phyloP scores from a whole-genome alignment of 2,113 vertebrate species.

The Apistogramma diplotaenia region DNA sequence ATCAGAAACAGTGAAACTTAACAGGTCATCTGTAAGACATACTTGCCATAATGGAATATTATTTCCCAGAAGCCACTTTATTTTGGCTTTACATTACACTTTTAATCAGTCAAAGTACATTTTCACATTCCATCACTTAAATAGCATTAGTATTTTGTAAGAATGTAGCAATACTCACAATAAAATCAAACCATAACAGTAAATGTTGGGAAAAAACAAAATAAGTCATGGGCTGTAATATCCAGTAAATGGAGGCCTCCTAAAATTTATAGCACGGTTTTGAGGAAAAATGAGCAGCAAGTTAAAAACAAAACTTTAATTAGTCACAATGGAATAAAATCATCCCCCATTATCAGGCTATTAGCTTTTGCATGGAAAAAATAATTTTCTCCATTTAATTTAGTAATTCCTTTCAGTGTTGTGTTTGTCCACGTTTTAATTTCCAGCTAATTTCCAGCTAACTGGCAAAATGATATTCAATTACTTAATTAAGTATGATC shows the following conservation, averaged over 20 bases:
- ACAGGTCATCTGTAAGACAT: neutral
- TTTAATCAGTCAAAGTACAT: neutral
- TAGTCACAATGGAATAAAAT: constrained; percentile 45
- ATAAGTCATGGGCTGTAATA: neutral
- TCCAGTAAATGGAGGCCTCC: neutral
- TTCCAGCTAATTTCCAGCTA: constrained; percentile 77
- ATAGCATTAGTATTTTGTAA: neutral
- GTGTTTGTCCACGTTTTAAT: constrained; percentile 74
- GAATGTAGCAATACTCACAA: neutral
- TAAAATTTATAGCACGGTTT: neutral
- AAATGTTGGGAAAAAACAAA: neutral
- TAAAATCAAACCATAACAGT: neutral
- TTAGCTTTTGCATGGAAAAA: constrained; percentile 48
- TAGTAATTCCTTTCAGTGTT: constrained; percentile 62
- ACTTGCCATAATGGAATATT: neutral
- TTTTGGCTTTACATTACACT: neutral
- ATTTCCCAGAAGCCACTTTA: neutral
- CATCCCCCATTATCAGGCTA: constrained; percentile 34
- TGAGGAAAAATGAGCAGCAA: constrained; percentile 5
- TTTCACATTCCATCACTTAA: neutral
- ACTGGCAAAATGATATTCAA: constrained; percentile 78
- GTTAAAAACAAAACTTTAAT: constrained; percentile 13
- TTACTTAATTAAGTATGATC: constrained; percentile 83
- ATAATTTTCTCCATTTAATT: constrained; percentile 61
- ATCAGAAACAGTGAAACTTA: neutral